Conservation (phyloP, 2,113 vertebrate genomes). For the Callionymus lyra region DNA sequence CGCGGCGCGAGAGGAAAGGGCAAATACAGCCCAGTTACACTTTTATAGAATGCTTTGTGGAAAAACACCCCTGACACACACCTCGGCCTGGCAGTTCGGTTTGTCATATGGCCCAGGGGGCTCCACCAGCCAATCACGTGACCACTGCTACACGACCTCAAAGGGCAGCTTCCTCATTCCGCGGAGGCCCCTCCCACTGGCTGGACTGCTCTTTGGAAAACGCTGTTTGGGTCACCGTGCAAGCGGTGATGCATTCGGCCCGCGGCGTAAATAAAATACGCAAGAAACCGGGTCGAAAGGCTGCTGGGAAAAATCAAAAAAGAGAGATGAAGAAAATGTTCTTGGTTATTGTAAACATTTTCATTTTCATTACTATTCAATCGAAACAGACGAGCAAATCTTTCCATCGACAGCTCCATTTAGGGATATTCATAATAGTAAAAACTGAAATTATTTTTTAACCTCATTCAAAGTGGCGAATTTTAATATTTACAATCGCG, state of each 20-base stretch:
- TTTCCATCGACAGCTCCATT: too few relatives aligned
- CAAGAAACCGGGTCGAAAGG: slow-evolving; percentile 32
- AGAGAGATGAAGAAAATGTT: slow-evolving; percentile 15
- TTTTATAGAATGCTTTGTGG: slow-evolving; percentile 77
- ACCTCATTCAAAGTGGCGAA: too few relatives aligned
- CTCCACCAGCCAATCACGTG: slow-evolving; percentile 56
- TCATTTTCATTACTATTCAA: too few relatives aligned
- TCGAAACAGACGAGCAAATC: too few relatives aligned
- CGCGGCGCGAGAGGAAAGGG: slow-evolving; percentile 64
- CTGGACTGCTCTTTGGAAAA: slow-evolving; percentile 48
- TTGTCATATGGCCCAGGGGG: slow-evolving; percentile 70
- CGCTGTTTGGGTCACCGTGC: slow-evolving; percentile 44
- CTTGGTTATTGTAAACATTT: neutral
- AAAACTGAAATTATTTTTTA: too few relatives aligned
- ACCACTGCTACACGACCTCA: slow-evolving; percentile 62
- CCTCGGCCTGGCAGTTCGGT: slow-evolving; percentile 64
- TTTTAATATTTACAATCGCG: too few relatives aligned
- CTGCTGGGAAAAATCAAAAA: slow-evolving; percentile 14
- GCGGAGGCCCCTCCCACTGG: slow-evolving; percentile 43
- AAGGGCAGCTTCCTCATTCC: slow-evolving; percentile 57
- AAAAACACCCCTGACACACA: slow-evolving; percentile 75
- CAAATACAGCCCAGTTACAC: slow-evolving; percentile 69
- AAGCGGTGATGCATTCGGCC: slow-evolving; percentile 35
- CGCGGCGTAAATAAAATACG: slow-evolving; percentile 12
- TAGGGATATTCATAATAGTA: too few relatives aligned